Conservation (phyloP, 2,113 vertebrate species). For the Cyprinus carpio region DNA sequence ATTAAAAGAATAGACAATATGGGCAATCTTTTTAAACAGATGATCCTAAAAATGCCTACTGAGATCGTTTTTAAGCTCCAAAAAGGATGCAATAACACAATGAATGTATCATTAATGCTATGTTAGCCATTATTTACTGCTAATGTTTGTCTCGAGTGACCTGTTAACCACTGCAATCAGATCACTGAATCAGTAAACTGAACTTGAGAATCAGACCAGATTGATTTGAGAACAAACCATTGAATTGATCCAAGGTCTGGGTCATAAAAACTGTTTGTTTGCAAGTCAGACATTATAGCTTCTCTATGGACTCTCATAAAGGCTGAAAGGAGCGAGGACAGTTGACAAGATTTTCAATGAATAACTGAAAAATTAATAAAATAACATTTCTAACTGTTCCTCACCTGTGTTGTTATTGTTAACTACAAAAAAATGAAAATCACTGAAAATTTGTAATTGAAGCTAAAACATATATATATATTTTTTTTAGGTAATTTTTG, state of each 20-base stretch:
- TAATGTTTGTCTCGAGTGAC: not conserved
- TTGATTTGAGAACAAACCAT: not conserved
- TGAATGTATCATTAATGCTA: not conserved
- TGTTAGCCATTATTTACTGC: not conserved
- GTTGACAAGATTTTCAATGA: not conserved
- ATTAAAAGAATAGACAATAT: conserved; percentile 1
- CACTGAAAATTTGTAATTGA: too few relatives aligned
- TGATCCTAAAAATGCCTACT: not conserved
- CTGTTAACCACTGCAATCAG: not conserved
- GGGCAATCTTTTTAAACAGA: not conserved
- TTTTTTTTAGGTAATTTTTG: not conserved
- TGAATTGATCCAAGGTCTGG: not conserved
- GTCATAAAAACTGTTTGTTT: not conserved
- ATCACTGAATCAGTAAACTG: not conserved
- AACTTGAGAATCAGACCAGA: not conserved
- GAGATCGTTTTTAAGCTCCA: not conserved
- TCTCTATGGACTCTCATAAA: not conserved
- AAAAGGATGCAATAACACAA: not conserved
- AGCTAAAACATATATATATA: not conserved
- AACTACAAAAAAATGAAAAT: too few relatives aligned
- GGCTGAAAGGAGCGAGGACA: not conserved
- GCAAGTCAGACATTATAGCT: not conserved
- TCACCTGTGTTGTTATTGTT: not conserved
- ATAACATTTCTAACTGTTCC: not conserved
- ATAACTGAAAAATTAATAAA: not conserved